Evolutionary conservation across 2,888 invertebrate species (phyloP), one percentile per base, ranked within the genome.

Genomic region (Nezara viridula): DNA sequence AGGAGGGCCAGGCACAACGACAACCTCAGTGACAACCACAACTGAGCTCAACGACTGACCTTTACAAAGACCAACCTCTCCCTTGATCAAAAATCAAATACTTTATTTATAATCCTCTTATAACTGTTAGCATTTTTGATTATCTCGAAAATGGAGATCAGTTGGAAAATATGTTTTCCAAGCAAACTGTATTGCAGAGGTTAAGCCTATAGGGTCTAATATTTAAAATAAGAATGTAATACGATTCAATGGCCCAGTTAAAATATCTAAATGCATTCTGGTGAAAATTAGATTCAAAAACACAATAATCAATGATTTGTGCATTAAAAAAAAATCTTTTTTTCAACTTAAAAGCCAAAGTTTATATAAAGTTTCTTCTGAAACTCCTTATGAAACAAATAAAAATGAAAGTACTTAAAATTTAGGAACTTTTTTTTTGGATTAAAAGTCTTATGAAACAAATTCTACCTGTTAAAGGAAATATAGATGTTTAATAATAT

Each of bases 81-180:
- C n/a, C 81, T 81, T 24, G 81, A 81, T 81, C 81, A 81, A 81
- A 81, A 81, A 81, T 81, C 81, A 81, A 81, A 81, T 47, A 81
- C 44, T 81, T 81, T 44, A 81, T 44, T 81, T 81, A 81, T 81
- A 81, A 81, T 44, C 81, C 44, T 81, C 3, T 19, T 44, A 44
- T 47, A 10, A 81, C 81, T 81, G 81, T 44, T 1, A 40, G 81
- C 47, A 47, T 81, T 81, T 81, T 81, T 10, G 44, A 44, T 6
- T 12, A 44, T 44, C 44, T 81, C n/a, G n/a, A 81, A 81, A 81
- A 81, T 81, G 81, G 44, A 47, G 1, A 81, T 4, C 44, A 81
- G 44, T 81, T 47, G 40, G 44, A n/a, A 81, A 81, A 24, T 81
- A n/a, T 81, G 24, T 37, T 73, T 73, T 37, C 32, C 19, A 6